A percentile compares a stretch with the other conserved stretches of the same genome.
Conservation (phyloP, 2,888 invertebrate species). For the Euphydryas editha region DNA sequence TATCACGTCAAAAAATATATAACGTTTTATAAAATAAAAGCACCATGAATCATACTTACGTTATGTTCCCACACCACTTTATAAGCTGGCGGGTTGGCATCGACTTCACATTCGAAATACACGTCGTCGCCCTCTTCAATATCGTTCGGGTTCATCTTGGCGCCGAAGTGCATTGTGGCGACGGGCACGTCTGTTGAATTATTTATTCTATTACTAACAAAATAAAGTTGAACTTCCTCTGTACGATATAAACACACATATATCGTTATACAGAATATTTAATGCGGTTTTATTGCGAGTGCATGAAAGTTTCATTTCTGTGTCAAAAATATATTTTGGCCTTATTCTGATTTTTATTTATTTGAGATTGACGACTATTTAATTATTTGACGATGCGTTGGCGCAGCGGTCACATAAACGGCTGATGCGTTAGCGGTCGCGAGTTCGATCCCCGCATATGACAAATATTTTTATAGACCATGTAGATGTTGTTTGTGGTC, state of each 20-base stretch:
- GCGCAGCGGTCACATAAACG: too few species aligned
- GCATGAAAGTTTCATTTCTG: constrained; percentile 34
- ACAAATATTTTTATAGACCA: too few species aligned
- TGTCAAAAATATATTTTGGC: constrained; percentile 28
- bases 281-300: constrained; percentile 30
- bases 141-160: constrained; percentile 79
- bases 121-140: constrained; percentile 81
- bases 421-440: too few species aligned
- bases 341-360: too few species aligned
- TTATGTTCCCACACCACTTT: constrained; percentile 82
- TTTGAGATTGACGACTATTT: too few species aligned
- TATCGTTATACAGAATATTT: constrained; percentile 28
- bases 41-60: constrained; percentile 58
- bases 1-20: too few species aligned
- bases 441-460: too few species aligned
- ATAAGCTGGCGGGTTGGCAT: constrained; percentile 79
- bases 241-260: constrained; percentile 3
- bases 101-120: constrained; percentile 77
- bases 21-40: constrained; percentile 31
- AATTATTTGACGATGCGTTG: too few species aligned
- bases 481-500: too few species aligned
- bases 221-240: constrained; percentile 33
- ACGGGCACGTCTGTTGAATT: constrained; percentile 69
- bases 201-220: constrained; percentile 42
- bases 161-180: constrained; percentile 71